Percentiles rank a stretch among this genome's conserved stretches.
These are phyloP conservation scores for Pedetes capensis DNA, from an alignment of 2,113 vertebrate species.

Conservation along the genomic window DNA sequence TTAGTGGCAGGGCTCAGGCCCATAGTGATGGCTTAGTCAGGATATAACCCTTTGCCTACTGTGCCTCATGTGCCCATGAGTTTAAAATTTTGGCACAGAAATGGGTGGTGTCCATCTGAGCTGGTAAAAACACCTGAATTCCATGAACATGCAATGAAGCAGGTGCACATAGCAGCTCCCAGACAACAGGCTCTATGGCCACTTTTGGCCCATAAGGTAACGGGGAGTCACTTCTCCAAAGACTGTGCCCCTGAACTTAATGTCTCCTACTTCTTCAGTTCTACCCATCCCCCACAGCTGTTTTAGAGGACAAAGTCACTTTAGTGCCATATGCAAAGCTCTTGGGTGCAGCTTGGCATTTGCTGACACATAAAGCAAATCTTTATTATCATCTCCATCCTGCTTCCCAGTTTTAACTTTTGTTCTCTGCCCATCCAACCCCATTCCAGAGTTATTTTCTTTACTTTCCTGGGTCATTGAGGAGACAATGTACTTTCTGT, in stretches of 20 bases:
- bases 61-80: not conserved
- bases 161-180: not conserved
- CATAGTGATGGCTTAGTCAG: not conserved
- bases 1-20: not conserved
- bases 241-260: not conserved
- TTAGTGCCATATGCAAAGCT: not conserved
- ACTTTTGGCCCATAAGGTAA: not conserved
- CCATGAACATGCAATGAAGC: not conserved
- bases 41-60: not conserved
- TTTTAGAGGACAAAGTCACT: not conserved
- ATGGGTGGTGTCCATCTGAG: conserved; percentile 29
- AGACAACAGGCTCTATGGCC: not conserved
- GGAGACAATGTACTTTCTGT: not conserved
- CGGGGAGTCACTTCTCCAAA: not conserved
- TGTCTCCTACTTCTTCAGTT: not conserved
- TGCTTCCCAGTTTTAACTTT: not conserved
- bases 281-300: not conserved
- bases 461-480: not conserved
- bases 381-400: not conserved
- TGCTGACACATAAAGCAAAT: not conserved
- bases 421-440: not conserved
- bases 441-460: not conserved
- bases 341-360: conserved; percentile 25
- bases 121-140: conserved; percentile 27
- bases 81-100: conserved; percentile 5